These are phyloP conservation scores for Rhabdomys dilectus DNA, from an alignment of 2,113 vertebrate genomes.

Conservation along the genomic window DNA sequence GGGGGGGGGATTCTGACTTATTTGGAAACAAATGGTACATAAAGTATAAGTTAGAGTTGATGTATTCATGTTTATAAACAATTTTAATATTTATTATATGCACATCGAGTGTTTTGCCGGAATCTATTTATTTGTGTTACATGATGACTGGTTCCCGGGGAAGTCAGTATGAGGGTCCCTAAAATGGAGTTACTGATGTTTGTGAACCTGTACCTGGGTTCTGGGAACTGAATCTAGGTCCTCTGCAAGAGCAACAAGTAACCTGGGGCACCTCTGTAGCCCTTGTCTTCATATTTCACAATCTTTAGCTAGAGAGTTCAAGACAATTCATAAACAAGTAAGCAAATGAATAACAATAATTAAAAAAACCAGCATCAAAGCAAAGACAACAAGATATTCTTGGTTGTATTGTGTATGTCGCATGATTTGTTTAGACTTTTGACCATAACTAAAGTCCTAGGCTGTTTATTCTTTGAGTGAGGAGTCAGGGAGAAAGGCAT, in stretches of 20 bases:
- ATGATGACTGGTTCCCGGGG: too few species aligned
- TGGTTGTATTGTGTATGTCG: neutral
- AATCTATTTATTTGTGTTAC: neutral
- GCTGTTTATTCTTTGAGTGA: neutral
- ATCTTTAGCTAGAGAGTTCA: neutral
- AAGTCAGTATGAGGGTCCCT: neutral
- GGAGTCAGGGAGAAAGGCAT: neutral
- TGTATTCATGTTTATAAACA: neutral
- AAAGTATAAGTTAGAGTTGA: neutral
- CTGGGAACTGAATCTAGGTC: neutral
- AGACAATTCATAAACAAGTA: neutral
- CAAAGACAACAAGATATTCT: neutral
- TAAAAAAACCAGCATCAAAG: too few species aligned
- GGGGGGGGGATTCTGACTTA: neutral
- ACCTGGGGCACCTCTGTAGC: neutral
- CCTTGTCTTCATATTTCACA: neutral
- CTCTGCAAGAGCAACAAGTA: neutral
- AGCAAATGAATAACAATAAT: neutral
- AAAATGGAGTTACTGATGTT: neutral
- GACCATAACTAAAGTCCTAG: neutral
- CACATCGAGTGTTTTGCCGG: neutral
- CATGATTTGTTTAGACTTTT: neutral
- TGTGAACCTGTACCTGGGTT: neutral
- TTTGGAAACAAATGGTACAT: neutral
- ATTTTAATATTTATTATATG: neutral